Base-by-base conservation (phyloP, 2,888 invertebrate species). In the Callosobruchus maculatus region DNA sequence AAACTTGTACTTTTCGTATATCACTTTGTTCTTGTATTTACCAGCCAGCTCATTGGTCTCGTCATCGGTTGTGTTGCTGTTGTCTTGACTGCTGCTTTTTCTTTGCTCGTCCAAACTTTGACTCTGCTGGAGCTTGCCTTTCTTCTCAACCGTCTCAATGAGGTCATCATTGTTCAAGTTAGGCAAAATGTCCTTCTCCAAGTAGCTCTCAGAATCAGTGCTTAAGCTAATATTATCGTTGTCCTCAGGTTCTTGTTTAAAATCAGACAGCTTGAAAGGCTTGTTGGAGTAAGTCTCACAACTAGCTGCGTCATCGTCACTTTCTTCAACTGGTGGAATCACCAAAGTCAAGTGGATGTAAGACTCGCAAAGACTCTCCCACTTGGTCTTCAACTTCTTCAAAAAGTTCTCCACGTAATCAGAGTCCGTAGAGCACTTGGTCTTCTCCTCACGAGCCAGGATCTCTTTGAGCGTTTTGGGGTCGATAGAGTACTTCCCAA, bases 391-490 rank as follows among this genome's bases (percentile, higher is more conserved):
- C 67, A 88, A 78, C 74, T 86, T 84, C 21, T 83, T 81, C 75
- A 88, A 79, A 79, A 87, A 87, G 74, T 84, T 81, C 74, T 87
- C 86, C 5, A 87, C 83, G 74, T 87, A 87, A 75, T 85, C 85
- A 31, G 85, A 79, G 77, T 87, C 87, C 0, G 82, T 84, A 18
- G 78, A 78, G 73, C 83, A 84, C 67, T 81, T 82, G 2, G 76
- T 75, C 74, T 82, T 84, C 21, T 81, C 81, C 72, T 92, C 91
- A 31, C 81, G 82, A 0, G 78, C 81, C 30, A 93, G 82, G 75
- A 93, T 90, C 74, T 91, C 90, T 71, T 91, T 90, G 74, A 93
- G 86, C 78, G 92, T 91, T 30, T 90, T 89, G 0, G 91, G 87
- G 75, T 90, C 90, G 79, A 93, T 86, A 81, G 90, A 89, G 78